These are phyloP conservation scores for Cyprinella venusta DNA, from an alignment of 2,797 vertebrate species.

Conservation along the genomic window DNA sequence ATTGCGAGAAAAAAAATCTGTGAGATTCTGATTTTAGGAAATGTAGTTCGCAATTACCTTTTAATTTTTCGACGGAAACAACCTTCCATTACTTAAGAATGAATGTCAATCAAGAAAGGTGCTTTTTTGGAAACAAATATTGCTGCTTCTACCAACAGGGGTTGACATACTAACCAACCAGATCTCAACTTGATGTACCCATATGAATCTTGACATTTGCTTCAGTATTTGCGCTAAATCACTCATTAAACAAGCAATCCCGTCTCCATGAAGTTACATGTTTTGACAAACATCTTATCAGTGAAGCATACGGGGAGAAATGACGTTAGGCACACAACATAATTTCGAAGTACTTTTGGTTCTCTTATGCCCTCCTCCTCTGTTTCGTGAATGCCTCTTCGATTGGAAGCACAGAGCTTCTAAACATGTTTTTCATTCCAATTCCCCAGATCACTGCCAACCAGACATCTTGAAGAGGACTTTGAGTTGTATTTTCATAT, in stretches of 20 bases:
- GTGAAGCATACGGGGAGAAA: conserved; percentile 39
- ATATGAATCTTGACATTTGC: conserved; percentile 9
- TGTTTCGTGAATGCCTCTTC: conserved; percentile 46
- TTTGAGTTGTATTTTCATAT: conserved; percentile 54
- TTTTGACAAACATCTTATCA: conserved; percentile 58
- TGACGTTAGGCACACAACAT: conserved; percentile 53
- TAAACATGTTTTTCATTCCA: conserved; percentile 64
- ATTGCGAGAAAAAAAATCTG: background rate
- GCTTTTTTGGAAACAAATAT: background rate
- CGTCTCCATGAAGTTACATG: conserved; percentile 47
- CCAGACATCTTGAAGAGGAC: conserved; percentile 51
- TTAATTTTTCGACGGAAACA: background rate
- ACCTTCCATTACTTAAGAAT: background rate
- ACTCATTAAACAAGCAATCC: conserved; percentile 31
- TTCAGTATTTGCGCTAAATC: conserved; percentile 27
- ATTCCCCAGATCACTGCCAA: conserved; percentile 52
- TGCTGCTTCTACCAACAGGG: conserved; percentile 2
- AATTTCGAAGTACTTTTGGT: conserved; percentile 44
- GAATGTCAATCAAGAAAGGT: background rate
- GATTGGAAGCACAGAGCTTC: conserved; percentile 49
- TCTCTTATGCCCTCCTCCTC: conserved; percentile 40
- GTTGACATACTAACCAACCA: background rate
- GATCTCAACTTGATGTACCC: background rate
- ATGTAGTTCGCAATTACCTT: too few species aligned
- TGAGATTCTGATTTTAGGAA: background rate